phyloP scores from a whole-genome alignment of 2,113 vertebrate species.

The Caloenas nicobarica region DNA sequence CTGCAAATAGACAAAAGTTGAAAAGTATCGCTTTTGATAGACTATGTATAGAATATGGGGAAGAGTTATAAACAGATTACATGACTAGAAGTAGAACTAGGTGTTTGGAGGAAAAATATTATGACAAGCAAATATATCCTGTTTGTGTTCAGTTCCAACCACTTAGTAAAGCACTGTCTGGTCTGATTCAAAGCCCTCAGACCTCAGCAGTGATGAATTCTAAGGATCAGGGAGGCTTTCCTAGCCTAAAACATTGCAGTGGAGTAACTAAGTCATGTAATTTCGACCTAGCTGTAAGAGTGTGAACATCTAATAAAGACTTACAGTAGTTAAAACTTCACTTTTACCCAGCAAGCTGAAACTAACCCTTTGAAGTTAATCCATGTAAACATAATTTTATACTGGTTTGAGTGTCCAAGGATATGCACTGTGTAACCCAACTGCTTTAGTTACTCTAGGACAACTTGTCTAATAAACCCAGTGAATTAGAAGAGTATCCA shows the following conservation, averaged over 20 bases:
- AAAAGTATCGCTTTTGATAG: background rate
- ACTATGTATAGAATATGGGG: background rate
- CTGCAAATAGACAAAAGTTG: background rate
- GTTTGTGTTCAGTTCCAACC: background rate
- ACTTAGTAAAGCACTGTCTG: background rate
- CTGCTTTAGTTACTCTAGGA: constrained; percentile 15
- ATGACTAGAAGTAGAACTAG: background rate
- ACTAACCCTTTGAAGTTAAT: background rate
- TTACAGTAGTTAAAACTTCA: background rate
- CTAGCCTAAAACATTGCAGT: background rate
- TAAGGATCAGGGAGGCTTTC: background rate
- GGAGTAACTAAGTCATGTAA: background rate
- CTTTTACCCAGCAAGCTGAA: background rate
- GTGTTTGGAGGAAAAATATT: background rate
- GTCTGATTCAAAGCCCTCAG: background rate
- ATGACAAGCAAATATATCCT: background rate
- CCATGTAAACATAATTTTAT: background rate
- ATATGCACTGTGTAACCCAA: background rate
- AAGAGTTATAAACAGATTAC: background rate
- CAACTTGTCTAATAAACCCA: background rate
- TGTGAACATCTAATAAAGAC: background rate
- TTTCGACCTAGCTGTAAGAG: background rate
- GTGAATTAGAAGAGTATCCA: background rate
- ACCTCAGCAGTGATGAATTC: background rate
- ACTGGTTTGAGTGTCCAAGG: background rate